Base-by-base conservation (phyloP, 2,888 invertebrate genomes). In the Protophormia terraenovae region DNA sequence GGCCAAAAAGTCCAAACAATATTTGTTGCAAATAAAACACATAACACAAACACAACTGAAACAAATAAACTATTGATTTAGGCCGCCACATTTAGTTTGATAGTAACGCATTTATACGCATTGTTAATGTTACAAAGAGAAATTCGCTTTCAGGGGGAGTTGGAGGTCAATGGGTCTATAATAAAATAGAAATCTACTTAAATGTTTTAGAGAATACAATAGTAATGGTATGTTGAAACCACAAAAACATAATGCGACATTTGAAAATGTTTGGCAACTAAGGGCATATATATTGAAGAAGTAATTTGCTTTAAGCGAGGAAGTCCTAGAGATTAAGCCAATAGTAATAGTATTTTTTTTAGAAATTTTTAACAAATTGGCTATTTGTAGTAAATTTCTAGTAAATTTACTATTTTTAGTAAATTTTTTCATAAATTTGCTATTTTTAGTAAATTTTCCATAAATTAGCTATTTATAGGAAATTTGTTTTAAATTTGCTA, bases 191-290 rank as follows among this genome's bases (percentile, higher is more conserved):
- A 55, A 81, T n/a, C n/a, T n/a, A n/a, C 78, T 22, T 69, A 47
- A 69, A 47, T 55, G 22, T 35, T 66, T n/a, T n/a, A n/a, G 55
- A 45, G 58, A 67, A 47, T 55, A 35, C 55, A 24, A 35, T n/a
- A 35, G 27, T 35, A 24, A 55, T 58, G 16, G 50, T 29, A 4
- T 53, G 29, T n/a, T 22, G 62, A 19, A 29, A 67, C 73, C 67
- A 60, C 67, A 60, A 29, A n/a, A 81, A 75, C 50, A 38, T 67
- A 47, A 55, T 75, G 67, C 81, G 50, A 14, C 58, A 81, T 75
- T 75, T 67, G n/a, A 14, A 45, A 41, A 24, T 47, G 35, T 8
- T 29, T 1, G 29, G 45, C 41, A 66, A 45, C n/a, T n/a, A 22
- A 29, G 24, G 35, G 66, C 14, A 45, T 19, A 24, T 10, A 12